Evolutionary conservation across 2,888 invertebrate genomes (phyloP).

Genomic region (Chaitophorus viminalis): DNA sequence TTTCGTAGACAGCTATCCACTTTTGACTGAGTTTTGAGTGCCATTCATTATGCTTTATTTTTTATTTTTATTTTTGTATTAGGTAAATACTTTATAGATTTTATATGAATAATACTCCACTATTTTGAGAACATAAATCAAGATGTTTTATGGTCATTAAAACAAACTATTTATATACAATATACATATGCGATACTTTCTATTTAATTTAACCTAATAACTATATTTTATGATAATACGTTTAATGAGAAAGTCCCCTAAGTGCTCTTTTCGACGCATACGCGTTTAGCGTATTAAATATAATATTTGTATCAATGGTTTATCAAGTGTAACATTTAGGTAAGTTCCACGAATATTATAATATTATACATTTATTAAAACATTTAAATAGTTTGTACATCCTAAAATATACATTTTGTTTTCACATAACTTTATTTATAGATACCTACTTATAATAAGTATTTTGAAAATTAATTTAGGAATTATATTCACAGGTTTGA

Average conservation of each 20-base stretch:
- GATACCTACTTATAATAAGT: no score
- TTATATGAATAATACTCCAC: not conserved
- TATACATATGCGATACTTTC: not conserved
- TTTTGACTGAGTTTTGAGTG: no score
- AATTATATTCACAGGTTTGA: no score
- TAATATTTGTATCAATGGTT: not conserved
- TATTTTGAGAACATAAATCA: not conserved
- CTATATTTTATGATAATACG: not conserved
- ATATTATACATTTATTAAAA: no score
- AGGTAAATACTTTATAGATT: not conserved
- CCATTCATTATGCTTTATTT: no score
- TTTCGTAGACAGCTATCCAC: no score
- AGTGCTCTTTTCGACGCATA: not conserved
- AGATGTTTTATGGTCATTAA: not conserved
- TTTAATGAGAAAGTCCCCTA: conserved; percentile 18
- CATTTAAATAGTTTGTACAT: no score
- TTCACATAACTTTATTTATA: no score
- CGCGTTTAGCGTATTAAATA: not conserved
- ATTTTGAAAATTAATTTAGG: no score
- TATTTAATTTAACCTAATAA: conserved; percentile 10
- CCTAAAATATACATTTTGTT: no score
- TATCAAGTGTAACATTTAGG: not conserved
- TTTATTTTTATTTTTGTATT: no score
- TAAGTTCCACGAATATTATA: no score
- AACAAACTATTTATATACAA: not conserved